These are phyloP conservation scores for Oscheius myriophilus DNA, from an alignment of 2,888 invertebrate genomes.

Conservation along the genomic window DNA sequence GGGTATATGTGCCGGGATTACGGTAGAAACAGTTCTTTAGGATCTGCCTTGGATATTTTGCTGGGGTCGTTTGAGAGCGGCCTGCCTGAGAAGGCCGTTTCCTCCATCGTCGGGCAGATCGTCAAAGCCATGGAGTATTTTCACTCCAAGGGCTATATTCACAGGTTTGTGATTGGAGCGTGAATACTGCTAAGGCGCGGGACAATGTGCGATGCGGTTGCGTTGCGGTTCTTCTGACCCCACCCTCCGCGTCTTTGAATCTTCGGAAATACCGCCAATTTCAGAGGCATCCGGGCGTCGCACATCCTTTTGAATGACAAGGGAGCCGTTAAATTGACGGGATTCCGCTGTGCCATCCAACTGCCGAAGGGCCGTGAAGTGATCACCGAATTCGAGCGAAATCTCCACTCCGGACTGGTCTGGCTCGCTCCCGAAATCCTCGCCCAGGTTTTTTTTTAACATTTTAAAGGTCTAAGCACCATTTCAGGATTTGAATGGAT, in stretches of 20 bases:
- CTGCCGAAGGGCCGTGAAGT: constrained; percentile 69
- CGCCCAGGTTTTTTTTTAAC: constrained; percentile 77
- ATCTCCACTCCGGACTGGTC: constrained; percentile 81
- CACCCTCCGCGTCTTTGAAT: not conserved
- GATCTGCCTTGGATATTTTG: constrained; percentile 41
- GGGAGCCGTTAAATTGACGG: constrained; percentile 43
- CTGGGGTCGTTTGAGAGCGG: constrained; percentile 73
- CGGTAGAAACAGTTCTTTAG: constrained; percentile 3
- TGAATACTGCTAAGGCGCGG: not conserved
- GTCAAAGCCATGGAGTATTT: constrained; percentile 84
- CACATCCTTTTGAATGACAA: constrained; percentile 45
- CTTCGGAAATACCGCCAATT: no score
- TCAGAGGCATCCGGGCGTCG: constrained; percentile 43
- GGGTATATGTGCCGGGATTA: not conserved
- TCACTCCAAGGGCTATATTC: constrained; percentile 85
- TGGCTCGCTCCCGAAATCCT: constrained; percentile 92
- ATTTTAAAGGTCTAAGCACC: not conserved
- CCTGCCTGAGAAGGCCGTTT: constrained; percentile 84
- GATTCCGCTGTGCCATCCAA: constrained; percentile 47
- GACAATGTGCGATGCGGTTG: no score
- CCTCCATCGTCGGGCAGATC: constrained; percentile 83
- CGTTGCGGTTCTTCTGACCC: not conserved
- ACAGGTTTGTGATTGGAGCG: constrained; percentile 77
- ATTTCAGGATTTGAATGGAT: constrained; percentile 81
- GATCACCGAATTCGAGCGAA: constrained; percentile 82